Conservation (phyloP, 2,113 vertebrate genomes). For the Clarias gariepinus region DNA sequence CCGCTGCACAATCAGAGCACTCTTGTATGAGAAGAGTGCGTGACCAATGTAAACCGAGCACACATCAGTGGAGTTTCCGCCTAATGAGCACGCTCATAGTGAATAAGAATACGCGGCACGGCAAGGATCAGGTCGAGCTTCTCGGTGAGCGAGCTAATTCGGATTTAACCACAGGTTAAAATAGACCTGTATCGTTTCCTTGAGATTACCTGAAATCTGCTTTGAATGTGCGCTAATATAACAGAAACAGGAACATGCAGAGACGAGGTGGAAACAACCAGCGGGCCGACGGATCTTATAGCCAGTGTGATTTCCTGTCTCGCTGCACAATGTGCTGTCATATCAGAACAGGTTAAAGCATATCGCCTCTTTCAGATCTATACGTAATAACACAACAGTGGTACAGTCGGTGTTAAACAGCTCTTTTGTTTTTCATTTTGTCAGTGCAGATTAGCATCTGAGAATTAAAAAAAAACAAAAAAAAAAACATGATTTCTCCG, state of each 20-base stretch:
- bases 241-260: not conserved
- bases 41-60: not conserved
- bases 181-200: not conserved
- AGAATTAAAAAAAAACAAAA: not conserved
- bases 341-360: not conserved
- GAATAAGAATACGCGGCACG: not conserved
- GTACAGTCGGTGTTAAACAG: too few relatives aligned
- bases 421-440: not conserved
- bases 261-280: not conserved
- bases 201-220: not conserved
- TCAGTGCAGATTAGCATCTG: not conserved
- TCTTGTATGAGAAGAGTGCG: not conserved
- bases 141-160: not conserved
- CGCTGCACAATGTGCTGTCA: not conserved
- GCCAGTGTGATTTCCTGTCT: not conserved
- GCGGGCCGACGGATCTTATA: not conserved
- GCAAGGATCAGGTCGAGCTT: not conserved
- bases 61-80: not conserved
- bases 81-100: not conserved
- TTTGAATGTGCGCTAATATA: not conserved
- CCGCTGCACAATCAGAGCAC: not conserved
- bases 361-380: not conserved
- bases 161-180: not conserved
- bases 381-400: too few relatives aligned
- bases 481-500: not conserved